These are phyloP conservation scores for Adelosebastes latens DNA, from an alignment of 2,797 vertebrate genomes.

Conservation along the genomic window DNA sequence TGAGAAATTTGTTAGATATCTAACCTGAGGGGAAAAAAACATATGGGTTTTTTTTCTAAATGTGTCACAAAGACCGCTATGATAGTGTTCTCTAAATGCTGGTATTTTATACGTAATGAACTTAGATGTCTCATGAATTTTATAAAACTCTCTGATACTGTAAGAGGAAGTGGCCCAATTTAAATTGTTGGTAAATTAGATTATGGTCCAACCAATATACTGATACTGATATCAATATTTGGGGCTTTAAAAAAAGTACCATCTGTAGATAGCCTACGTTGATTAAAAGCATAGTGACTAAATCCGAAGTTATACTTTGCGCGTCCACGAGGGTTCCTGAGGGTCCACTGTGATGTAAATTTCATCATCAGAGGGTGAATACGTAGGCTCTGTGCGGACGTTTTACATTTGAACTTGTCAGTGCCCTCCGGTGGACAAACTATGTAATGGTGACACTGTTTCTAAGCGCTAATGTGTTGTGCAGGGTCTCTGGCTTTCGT, in stretches of 20 bases:
- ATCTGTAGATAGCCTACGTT: no score
- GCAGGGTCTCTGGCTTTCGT: constrained; percentile 87
- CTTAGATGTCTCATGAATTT: no score
- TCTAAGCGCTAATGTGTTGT: background rate
- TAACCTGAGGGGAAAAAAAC: background rate
- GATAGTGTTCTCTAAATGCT: background rate
- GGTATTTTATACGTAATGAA: no score
- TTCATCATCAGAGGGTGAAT: no score
- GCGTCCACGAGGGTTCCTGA: no score
- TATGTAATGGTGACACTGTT: background rate
- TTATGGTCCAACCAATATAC: background rate
- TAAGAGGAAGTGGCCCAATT: background rate
- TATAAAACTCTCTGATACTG: background rate
- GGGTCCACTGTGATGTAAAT: no score
- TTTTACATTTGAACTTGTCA: background rate
- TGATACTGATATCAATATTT: background rate
- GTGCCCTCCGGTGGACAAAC: background rate
- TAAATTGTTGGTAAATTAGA: background rate
- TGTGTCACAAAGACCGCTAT: background rate
- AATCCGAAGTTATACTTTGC: no score
- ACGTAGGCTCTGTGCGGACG: background rate
- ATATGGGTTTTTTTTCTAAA: background rate
- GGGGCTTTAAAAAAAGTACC: no score
- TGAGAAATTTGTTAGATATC: background rate
- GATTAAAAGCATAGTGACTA: no score